Base-by-base conservation (phyloP, 2,888 invertebrate species). In the Rapana venosa region DNA sequence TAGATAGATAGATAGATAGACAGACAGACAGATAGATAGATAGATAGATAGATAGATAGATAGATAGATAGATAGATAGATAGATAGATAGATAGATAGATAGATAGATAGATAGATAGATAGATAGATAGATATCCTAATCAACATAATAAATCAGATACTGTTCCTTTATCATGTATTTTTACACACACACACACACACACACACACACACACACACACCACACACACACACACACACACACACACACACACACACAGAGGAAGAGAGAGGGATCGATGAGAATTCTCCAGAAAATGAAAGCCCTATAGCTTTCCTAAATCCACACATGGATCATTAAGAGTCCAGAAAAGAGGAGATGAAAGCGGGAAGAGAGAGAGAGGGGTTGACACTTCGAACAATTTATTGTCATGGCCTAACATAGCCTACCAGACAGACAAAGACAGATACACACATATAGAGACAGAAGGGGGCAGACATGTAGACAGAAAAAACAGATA, bases 191-290 rank as follows among this genome's bases (percentile, higher is more conserved):
- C 32, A 35, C 30, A 79, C 32, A 22, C 77, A 79, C 20, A 35
- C 77, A 79, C 77, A 79, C 77, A 79, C 77, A 2, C 77, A 79
- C 77, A 4, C 32, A 79, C 77, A 35, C 77, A 79, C 77, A 2
- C 77, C 77, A 4, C 32, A 35, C 77, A 35, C 77, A 35, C 77
- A 79, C 77, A 79, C 77, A 35, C 77, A 79, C 77, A 79, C 77
- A 79, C 77, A 35, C 35, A 77, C 77, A 32, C 77, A 77, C 77
- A 77, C 77, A 77, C 77, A 77, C 77, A 77, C 77, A 74, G 47
- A 8, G 47, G 47, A 5, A 47, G 8, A 47, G 47, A 47, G 47
- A 47, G 8, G 47, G 47, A 47, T 47, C 47, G 8, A 47, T 47
- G 47, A 47, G 47, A 47, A 47, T 47, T 8, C 47, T 5, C 47